A percentile compares a stretch with the other conserved stretches of the same genome.
Evolutionary conservation across 2,888 invertebrate species (phyloP).

Genomic region (Lasioglossum morio): DNA sequence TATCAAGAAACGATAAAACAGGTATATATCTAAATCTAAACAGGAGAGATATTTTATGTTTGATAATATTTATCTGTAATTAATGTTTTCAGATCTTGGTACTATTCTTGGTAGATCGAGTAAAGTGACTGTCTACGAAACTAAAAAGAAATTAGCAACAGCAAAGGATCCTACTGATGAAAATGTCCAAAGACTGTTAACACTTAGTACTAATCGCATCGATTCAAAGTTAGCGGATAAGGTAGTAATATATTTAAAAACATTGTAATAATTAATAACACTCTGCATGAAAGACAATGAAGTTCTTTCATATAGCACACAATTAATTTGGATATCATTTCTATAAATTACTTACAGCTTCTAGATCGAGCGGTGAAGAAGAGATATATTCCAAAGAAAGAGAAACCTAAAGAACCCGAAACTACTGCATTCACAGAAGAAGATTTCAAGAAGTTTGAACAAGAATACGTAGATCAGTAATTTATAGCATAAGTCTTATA

Average conservation of each 20-base stretch:
- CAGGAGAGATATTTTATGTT: background rate
- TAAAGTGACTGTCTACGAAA: conserved; percentile 76
- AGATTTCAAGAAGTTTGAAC: conserved; percentile 89
- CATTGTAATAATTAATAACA: background rate
- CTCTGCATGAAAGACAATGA: too few relatives aligned
- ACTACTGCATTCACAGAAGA: conserved; percentile 90
- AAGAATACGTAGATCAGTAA: conserved; percentile 85
- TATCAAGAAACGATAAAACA: conserved; percentile 75
- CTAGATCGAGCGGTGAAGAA: conserved; percentile 86
- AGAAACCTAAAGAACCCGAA: conserved; percentile 85
- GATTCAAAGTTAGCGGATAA: conserved; percentile 84
- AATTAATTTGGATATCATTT: background rate
- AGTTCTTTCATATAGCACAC: too few relatives aligned
- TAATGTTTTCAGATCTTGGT: conserved; percentile 54
- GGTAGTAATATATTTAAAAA: conserved; percentile 78
- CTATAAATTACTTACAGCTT: conserved; percentile 84
- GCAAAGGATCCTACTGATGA: conserved; percentile 83
- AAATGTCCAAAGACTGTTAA: conserved; percentile 85
- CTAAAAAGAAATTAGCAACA: conserved; percentile 72
- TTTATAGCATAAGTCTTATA: conserved; percentile 1
- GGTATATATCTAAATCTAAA: conserved; percentile 62
- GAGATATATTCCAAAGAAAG: conserved; percentile 85
- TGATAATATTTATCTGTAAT: background rate
- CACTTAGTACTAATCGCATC: conserved; percentile 84
- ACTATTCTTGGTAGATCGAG: conserved; percentile 64